Evolutionary conservation across 2,888 invertebrate species (phyloP), one percentile per base, ranked within the genome.

Genomic region (Anodontia alba): DNA sequence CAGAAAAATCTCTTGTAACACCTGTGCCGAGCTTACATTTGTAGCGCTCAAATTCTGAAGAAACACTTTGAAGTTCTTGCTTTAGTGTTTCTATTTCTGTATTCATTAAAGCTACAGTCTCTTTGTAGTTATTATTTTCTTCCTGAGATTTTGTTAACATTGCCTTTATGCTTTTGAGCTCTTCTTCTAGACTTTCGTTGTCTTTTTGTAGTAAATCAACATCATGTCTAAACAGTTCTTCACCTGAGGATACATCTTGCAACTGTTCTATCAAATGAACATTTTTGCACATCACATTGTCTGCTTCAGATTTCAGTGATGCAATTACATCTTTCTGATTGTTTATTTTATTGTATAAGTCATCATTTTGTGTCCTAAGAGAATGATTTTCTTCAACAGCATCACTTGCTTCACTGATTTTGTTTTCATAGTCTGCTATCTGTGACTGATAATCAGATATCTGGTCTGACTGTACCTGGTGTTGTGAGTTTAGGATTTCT

Each of bases 331-430:
- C 88, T 67, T 88, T 87, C 71, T 89, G 88, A 70, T 84, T 86
- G 51, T 87, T 88, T 7, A 88, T 88, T 71, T 87, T 88, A 51
- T 90, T 89, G 66, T 89, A 84, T 1, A 89, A 77, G 42, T 89
- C 89, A 79, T 89, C 88, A 76, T 89, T 89, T 31, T 87, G 87
- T 10, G 71, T 73, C 66, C 86, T 76, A 20, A 86, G 68, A 49
- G 82, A 76, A 49, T 83, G 84, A 31, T 87, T 87, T 72, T 88
- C 88, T 49, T 82, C 82, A 42, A 77, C 42, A 15, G 81, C 36
- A 62, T 82, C 80, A 31, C 43, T 78, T 71, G 69, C 73, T 62
- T 84, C 77, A 74, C 73, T 71, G 12, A 83, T 69, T 66, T 75
- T 84, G 43, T 73, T 66, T 76, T 88, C 87, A 80, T 80, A 83